Base-by-base conservation (phyloP, 2,113 vertebrate genomes). In the Nothocercus nigrocapillus region DNA sequence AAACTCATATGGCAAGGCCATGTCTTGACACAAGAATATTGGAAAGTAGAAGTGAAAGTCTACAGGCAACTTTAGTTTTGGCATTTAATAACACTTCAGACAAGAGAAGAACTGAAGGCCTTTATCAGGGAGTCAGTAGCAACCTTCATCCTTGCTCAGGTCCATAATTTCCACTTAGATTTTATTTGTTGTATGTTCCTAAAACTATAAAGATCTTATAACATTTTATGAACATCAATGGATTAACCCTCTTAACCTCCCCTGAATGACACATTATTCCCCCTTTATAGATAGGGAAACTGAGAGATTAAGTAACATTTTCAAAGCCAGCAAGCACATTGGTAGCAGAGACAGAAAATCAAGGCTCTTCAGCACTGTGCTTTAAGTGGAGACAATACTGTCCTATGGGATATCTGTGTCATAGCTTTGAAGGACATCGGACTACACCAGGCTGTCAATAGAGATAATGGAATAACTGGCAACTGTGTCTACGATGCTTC, bases 391-490 rank as follows among this genome's bases (percentile, higher is more conserved):
- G 56, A 94, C 93, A 94, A 84, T 86, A 45, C 20, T 75, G 5
- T 96, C 96, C 91, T 90, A 40, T 64, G 88, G 85, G 95, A 88
- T 91, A 96, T 94, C 90, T 58, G 61, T 90, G 83, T 93, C 94
- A 96, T 88, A 88, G 85, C 88, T 95, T 84, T 94, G 94, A 97
- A 97, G 96, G 86, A 93, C 96, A 96, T 93, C 90, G 93, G 89
- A 94, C 86, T 95, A 94, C 36, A 90, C 74, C 47, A 89, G 47
- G 63, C 92, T 92, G 92, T 93, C 92, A 94, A 90, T 18, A 90
- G 77, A 86, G 93, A 95, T 96, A 97, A 96, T 96, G 86, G 90
- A 96, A 93, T 95, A 97, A 95, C 93, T 94, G 88, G 90, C 93
- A 94, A 92, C 76, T 82, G 58, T 87, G 85, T 82, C 76, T 82